These are phyloP conservation scores for Chloropsis hardwickii DNA, from an alignment of 2,113 vertebrate genomes.

Conservation along the genomic window DNA sequence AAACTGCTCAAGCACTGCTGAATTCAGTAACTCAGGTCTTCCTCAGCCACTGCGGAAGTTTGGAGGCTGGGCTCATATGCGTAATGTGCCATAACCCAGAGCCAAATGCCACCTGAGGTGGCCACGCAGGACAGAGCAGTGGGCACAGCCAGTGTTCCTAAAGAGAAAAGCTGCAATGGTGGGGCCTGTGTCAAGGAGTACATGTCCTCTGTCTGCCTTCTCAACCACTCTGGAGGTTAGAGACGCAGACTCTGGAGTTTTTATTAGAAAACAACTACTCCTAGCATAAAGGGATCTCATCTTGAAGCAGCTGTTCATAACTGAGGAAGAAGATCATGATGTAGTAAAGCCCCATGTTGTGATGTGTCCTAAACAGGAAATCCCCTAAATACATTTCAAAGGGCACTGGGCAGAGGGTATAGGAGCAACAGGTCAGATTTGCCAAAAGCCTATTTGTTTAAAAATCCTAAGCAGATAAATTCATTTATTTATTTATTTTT, in stretches of 20 bases:
- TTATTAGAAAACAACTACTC: background rate
- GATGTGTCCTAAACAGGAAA: background rate
- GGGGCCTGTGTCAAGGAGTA: background rate
- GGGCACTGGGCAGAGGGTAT: background rate
- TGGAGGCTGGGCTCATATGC: background rate
- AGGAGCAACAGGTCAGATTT: background rate
- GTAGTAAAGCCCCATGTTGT: background rate
- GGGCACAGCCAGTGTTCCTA: background rate
- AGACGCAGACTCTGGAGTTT: background rate
- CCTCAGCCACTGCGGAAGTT: background rate
- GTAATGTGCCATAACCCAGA: background rate
- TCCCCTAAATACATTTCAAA: background rate
- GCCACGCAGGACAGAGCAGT: background rate
- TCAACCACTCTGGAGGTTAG: background rate
- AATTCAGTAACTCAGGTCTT: background rate
- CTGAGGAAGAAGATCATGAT: background rate
- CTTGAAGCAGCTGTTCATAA: background rate
- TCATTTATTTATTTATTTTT: fast-evolving
- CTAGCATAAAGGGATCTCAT: background rate
- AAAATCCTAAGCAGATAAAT: background rate
- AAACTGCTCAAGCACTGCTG: background rate
- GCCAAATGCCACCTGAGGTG: background rate
- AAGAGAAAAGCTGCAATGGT: background rate
- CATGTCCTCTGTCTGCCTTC: background rate
- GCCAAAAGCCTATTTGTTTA: background rate